These are phyloP conservation scores for Rhodophaea formosa DNA, from an alignment of 2,888 invertebrate genomes.

Conservation along the genomic window DNA sequence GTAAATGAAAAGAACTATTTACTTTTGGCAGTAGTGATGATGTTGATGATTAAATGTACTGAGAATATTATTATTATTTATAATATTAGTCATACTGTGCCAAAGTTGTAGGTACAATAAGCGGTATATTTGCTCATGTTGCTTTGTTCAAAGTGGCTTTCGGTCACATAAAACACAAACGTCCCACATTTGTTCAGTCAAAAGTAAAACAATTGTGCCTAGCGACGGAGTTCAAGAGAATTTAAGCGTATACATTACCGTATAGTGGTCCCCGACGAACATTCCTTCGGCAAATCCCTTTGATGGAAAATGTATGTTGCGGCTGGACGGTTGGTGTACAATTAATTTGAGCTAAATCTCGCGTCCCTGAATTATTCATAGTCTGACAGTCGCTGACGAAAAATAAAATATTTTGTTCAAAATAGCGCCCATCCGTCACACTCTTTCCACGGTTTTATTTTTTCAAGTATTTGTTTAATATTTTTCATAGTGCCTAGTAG, in stretches of 20 bases:
- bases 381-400: slow-evolving; percentile 29
- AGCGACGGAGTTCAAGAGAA: slow-evolving; percentile 27
- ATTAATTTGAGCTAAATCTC: slow-evolving; percentile 62
- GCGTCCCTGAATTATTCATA: slow-evolving; percentile 42
- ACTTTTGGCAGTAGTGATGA: too few relatives aligned
- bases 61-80: too few relatives aligned
- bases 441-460: neutral
- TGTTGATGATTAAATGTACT: too few relatives aligned
- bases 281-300: slow-evolving; percentile 52
- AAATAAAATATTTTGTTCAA: slow-evolving; percentile 26
- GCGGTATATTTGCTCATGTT: too few relatives aligned
- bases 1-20: too few relatives aligned
- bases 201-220: slow-evolving; percentile 31
- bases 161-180: neutral
- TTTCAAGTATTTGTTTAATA: neutral
- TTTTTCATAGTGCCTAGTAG: too few relatives aligned
- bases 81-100: too few relatives aligned
- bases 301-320: slow-evolving; percentile 70
- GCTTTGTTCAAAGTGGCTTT: neutral
- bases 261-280: slow-evolving; percentile 34
- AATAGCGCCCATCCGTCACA: neutral
- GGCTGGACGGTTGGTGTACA: slow-evolving; percentile 54
- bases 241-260: slow-evolving; percentile 30
- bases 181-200: slow-evolving; percentile 1
- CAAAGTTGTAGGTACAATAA: too few relatives aligned